Percentiles rank a stretch among this genome's conserved stretches.
Conservation (phyloP, 2,797 vertebrate genomes). For the Lacerta bilineata region DNA sequence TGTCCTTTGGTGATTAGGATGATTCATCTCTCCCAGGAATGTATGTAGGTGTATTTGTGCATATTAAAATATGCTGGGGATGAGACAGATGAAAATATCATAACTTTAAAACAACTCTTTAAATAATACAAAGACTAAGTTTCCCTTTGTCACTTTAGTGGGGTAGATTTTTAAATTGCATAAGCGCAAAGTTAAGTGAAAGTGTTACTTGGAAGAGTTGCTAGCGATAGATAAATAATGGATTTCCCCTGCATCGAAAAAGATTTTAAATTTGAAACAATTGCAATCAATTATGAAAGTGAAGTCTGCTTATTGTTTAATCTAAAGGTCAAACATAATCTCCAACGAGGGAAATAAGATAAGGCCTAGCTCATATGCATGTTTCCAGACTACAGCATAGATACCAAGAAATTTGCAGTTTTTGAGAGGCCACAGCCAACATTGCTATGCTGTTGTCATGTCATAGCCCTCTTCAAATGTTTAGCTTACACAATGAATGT, state of each 20-base stretch:
- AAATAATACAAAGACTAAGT: not conserved
- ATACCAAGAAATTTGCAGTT: not conserved
- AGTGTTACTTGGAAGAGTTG: not conserved
- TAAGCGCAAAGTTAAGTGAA: too few species aligned
- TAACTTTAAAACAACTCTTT: not conserved
- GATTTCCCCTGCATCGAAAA: not conserved
- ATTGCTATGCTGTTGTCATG: not conserved
- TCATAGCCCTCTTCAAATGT: not conserved
- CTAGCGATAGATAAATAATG: not conserved
- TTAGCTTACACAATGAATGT: not conserved
- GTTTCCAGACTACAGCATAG: not conserved
- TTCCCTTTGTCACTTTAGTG: not conserved
- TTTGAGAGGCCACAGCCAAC: not conserved
- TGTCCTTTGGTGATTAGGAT: not conserved
- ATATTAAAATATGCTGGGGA: not conserved
- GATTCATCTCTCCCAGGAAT: not conserved
- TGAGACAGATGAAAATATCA: not conserved
- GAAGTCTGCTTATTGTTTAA: not conserved
- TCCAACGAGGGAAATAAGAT: not conserved
- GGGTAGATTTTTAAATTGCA: not conserved
- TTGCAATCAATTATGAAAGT: not conserved
- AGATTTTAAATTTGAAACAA: not conserved
- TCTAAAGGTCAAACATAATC: not conserved
- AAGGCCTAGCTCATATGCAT: not conserved
- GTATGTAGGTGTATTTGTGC: not conserved